Evolutionary conservation across 2,888 invertebrate genomes (phyloP).

Genomic region (Xestia ashworthii): DNA sequence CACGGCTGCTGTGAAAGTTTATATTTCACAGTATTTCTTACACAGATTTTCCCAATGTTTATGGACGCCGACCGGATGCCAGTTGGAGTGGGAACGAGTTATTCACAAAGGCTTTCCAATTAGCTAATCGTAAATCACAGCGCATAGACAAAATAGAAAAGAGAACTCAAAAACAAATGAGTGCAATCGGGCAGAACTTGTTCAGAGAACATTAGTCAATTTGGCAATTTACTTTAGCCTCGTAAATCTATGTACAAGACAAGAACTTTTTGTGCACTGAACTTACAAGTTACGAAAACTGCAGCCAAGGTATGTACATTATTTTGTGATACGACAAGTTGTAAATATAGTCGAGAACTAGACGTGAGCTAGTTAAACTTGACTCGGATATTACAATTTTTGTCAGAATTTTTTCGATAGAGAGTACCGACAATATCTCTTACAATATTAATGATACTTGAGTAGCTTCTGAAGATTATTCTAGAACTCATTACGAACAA

Average conservation of each 20-base stretch:
- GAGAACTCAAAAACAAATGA: constrained; percentile 58
- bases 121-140: constrained; percentile 48
- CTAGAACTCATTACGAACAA: constrained; percentile 37
- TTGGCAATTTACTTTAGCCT: constrained; percentile 63
- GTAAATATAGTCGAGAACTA: constrained; percentile 28
- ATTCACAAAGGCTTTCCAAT: constrained; percentile 30
- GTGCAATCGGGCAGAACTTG: constrained; percentile 54
- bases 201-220: constrained; percentile 58
- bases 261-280: constrained; percentile 54
- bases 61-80: neutral
- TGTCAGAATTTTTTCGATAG: constrained; percentile 7
- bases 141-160: constrained; percentile 41
- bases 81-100: constrained; percentile 6
- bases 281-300: constrained; percentile 45
- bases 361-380: neutral
- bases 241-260: constrained; percentile 64
- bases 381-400: constrained; percentile 9
- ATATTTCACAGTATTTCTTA: neutral
- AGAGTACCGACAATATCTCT: neutral
- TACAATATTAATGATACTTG: constrained; percentile 26
- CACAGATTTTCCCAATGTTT: neutral
- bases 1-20: neutral
- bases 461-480: constrained; percentile 23
- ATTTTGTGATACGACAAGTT: constrained; percentile 20
- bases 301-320: constrained; percentile 27